Percentiles rank a stretch among this genome's conserved stretches.
These are phyloP conservation scores for Andrena flavipes DNA, from an alignment of 2,888 invertebrate species.

Conservation along the genomic window DNA sequence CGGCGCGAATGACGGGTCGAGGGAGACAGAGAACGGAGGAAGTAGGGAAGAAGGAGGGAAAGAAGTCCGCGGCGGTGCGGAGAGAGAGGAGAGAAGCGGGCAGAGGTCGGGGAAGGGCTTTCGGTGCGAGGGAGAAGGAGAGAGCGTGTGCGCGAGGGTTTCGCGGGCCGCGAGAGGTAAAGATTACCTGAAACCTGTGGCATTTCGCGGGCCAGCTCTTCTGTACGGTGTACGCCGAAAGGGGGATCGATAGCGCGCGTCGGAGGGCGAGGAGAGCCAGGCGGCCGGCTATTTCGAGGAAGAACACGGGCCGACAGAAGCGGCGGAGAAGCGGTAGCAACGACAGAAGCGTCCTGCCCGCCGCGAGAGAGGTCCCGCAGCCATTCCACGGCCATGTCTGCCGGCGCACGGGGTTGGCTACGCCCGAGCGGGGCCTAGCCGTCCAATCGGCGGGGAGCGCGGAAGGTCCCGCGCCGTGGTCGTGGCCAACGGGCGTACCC, in stretches of 20 bases:
- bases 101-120: not conserved
- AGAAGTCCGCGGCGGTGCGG: not conserved
- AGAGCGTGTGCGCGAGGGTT: constrained; percentile 15
- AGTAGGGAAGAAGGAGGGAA: not conserved
- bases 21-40: constrained; percentile 34
- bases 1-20: constrained; percentile 47
- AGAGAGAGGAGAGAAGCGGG: not conserved
- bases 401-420: constrained; percentile 67
- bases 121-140: not conserved
- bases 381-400: constrained; percentile 81
- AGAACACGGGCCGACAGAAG: constrained; percentile 68
- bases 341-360: constrained; percentile 62
- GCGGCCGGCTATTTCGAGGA: constrained; percentile 61
- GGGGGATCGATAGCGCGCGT: constrained; percentile 71
- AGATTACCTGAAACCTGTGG: constrained; percentile 77
- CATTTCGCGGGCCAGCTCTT: constrained; percentile 70
- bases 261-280: constrained; percentile 65
- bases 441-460: constrained; percentile 70
- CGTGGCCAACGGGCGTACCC: constrained; percentile 73
- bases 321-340: constrained; percentile 70
- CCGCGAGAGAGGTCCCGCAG: constrained; percentile 70
- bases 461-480: constrained; percentile 62
- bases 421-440: constrained; percentile 67
- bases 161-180: constrained; percentile 61
- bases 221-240: constrained; percentile 62